Conservation (phyloP, 2,113 vertebrate genomes). For the Protobothrops mucrosquamatus region DNA sequence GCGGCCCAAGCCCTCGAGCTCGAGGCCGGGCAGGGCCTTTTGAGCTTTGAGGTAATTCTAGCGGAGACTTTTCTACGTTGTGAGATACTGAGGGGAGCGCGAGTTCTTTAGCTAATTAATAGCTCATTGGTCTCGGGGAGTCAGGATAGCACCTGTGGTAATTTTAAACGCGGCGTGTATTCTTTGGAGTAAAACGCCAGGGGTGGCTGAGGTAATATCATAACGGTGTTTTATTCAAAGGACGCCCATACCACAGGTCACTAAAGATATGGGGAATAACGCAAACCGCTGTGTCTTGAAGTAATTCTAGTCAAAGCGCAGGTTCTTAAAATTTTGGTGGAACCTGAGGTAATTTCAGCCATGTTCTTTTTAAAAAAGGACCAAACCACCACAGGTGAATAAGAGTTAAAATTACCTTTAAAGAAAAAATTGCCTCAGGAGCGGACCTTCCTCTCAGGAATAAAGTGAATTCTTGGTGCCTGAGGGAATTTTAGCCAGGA, state of each 20-base stretch:
- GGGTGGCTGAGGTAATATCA: neutral
- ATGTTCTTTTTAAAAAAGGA: neutral
- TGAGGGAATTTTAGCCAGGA: no score
- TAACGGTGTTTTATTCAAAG: neutral
- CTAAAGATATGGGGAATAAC: neutral
- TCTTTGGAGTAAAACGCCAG: neutral
- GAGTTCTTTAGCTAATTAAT: neutral
- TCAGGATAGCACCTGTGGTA: neutral
- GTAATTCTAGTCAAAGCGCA: neutral
- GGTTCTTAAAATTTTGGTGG: neutral
- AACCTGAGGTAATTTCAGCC: no score
- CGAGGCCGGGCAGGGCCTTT: neutral
- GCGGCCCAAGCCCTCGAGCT: neutral
- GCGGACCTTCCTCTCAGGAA: no score
- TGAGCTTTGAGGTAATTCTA: neutral
- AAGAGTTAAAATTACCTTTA: neutral
- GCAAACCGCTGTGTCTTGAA: neutral
- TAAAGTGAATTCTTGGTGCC: no score
- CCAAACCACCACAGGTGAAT: neutral
- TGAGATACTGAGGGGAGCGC: neutral
- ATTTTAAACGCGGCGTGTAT: neutral
- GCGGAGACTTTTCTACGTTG: neutral
- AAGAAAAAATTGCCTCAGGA: no score
- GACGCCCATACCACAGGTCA: neutral
- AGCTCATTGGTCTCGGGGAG: neutral